phyloP scores from a whole-genome alignment of 1,140 invertebrate species.

The Drosophila parabipectinata region DNA sequence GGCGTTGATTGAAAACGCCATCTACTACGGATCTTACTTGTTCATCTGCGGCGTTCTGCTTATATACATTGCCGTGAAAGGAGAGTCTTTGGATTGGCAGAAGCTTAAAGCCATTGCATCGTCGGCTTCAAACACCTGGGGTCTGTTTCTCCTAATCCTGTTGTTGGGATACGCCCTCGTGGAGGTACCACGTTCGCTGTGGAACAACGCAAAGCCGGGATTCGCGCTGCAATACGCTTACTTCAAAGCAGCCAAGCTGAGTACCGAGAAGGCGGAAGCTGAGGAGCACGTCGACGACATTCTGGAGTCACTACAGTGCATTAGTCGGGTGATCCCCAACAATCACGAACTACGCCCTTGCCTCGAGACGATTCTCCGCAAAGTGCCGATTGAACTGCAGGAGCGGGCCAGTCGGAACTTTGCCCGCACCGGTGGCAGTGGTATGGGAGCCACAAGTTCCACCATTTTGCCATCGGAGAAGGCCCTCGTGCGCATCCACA shows the following conservation, averaged over 20 bases:
- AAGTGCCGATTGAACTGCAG: slow-evolving; percentile 90
- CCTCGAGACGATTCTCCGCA: slow-evolving; percentile 94
- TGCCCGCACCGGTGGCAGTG: slow-evolving; percentile 87
- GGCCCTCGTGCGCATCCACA: slow-evolving; percentile 91
- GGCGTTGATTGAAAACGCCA: slow-evolving; percentile 97
- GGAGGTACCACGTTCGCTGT: slow-evolving; percentile 95
- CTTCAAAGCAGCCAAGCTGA: slow-evolving; percentile 98
- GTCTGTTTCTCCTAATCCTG: slow-evolving; percentile 96
- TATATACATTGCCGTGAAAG: slow-evolving; percentile 96
- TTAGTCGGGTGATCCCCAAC: slow-evolving; percentile 88
- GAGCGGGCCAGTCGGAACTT: slow-evolving; percentile 85
- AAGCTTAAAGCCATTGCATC: slow-evolving; percentile 98
- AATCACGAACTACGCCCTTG: slow-evolving; percentile 88
- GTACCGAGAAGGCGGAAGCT: slow-evolving; percentile 97
- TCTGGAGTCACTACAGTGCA: slow-evolving; percentile 92
- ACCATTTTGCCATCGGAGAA: slow-evolving; percentile 91
- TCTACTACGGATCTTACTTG: slow-evolving; percentile 99
- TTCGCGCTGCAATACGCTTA: slow-evolving; percentile 95
- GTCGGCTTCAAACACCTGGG: slow-evolving; percentile 99
- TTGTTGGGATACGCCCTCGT: slow-evolving; percentile 98
- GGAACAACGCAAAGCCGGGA: slow-evolving; percentile 92
- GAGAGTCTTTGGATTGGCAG: slow-evolving; percentile 94
- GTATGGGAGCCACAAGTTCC: slow-evolving; percentile 86
- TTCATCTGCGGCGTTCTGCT: slow-evolving; percentile 97
- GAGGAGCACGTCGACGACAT: slow-evolving; percentile 98